Percentiles rank a stretch among this genome's conserved stretches.
Conservation (phyloP, 2,113 vertebrate species). For the Accipiter virgatus region DNA sequence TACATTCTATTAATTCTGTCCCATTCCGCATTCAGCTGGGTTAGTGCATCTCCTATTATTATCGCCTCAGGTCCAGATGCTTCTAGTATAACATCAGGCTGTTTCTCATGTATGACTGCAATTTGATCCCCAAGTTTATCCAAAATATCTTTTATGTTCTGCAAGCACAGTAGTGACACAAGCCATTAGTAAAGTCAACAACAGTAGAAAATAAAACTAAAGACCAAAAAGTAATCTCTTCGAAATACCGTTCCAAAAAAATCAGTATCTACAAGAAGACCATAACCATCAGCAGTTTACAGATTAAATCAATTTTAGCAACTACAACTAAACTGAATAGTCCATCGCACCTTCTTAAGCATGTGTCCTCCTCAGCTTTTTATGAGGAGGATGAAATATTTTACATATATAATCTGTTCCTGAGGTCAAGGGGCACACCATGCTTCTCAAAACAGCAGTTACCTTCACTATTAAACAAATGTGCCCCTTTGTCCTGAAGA, state of each 20-base stretch:
- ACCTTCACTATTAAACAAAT: neutral
- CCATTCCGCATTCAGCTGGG: conserved; percentile 90
- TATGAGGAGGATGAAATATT: neutral
- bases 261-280: neutral
- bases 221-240: neutral
- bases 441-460: neutral
- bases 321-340: neutral
- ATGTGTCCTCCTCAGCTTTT: neutral
- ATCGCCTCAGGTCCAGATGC: conserved; percentile 84
- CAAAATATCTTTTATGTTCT: conserved; percentile 88
- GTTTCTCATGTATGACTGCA: conserved; percentile 83
- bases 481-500: neutral
- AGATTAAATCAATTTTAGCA: neutral
- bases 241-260: neutral
- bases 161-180: neutral
- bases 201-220: neutral
- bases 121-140: conserved; percentile 88
- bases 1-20: conserved; percentile 90
- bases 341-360: neutral
- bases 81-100: conserved; percentile 85
- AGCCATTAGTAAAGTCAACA: neutral
- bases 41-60: conserved; percentile 84
- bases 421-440: neutral
- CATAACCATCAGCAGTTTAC: neutral
- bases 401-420: neutral